phyloP scores from a whole-genome alignment of 2,888 invertebrate genomes.

The Boloria selene region DNA sequence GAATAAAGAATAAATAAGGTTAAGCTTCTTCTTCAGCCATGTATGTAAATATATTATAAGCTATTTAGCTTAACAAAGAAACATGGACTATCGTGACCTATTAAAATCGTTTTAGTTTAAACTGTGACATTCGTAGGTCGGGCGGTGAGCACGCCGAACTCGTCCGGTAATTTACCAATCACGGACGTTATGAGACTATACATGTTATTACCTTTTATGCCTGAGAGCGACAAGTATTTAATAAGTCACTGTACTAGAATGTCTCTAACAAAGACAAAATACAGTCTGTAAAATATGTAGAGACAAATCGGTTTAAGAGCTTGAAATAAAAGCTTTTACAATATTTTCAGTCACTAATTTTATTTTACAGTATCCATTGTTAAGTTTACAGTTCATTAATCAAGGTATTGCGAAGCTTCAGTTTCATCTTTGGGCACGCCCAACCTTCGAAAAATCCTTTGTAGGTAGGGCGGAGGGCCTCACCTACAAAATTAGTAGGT shows the following conservation, averaged over 20 bases:
- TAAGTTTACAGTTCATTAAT: slow-evolving; percentile 77
- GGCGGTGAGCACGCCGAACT: slow-evolving; percentile 54
- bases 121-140: slow-evolving; percentile 54
- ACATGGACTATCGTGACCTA: slow-evolving; percentile 30
- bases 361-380: slow-evolving; percentile 59
- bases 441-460: slow-evolving; percentile 42
- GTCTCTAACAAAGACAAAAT: background rate
- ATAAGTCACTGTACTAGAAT: slow-evolving; percentile 23
- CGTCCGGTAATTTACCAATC: slow-evolving; percentile 59
- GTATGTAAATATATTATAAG: background rate
- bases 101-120: slow-evolving; percentile 40
- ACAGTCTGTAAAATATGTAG: background rate
- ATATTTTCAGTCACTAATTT: slow-evolving; percentile 22
- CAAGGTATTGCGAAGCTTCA: slow-evolving; percentile 62
- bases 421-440: slow-evolving; percentile 62
- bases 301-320: background rate
- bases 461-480: slow-evolving; percentile 29
- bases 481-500: slow-evolving; percentile 29
- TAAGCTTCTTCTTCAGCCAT: background rate
- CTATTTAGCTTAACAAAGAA: slow-evolving; percentile 22
- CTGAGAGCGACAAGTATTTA: slow-evolving; percentile 43
- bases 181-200: slow-evolving; percentile 34
- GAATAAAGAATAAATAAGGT: background rate
- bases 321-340: background rate
- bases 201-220: slow-evolving; percentile 48